phyloP scores from a whole-genome alignment of 1,140 invertebrate species.

The Ganaspis sp. region DNA sequence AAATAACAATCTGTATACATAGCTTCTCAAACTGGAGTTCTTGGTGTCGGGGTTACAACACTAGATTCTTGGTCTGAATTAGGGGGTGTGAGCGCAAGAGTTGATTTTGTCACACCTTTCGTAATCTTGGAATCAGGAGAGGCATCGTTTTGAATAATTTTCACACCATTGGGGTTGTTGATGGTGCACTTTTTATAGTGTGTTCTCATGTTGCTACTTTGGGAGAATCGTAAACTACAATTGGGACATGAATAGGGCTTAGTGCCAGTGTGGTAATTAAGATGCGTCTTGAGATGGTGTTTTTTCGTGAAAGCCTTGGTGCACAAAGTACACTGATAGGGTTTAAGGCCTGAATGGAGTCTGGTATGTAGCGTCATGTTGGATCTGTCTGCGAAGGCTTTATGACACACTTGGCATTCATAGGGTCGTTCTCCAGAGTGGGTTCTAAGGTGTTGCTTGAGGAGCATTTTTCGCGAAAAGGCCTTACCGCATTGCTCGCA shows the following conservation, averaged over 20 bases:
- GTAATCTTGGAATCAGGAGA: slow-evolving; percentile 17
- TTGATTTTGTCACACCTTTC: slow-evolving; percentile 3
- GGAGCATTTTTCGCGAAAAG: slow-evolving; percentile 89
- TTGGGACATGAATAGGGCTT: slow-evolving; percentile 86
- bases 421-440: slow-evolving; percentile 88
- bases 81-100: slow-evolving; percentile 57
- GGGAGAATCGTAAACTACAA: slow-evolving; percentile 84
- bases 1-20: no score
- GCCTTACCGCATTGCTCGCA: slow-evolving; percentile 90
- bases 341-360: slow-evolving; percentile 88
- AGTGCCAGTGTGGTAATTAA: slow-evolving; percentile 87
- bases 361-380: slow-evolving; percentile 89
- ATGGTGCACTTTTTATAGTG: slow-evolving; percentile 83
- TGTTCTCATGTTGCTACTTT: slow-evolving; percentile 88
- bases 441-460: slow-evolving; percentile 87
- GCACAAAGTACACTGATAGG: slow-evolving; percentile 90
- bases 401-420: slow-evolving; percentile 82
- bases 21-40: no score
- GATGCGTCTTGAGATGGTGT: slow-evolving; percentile 88
- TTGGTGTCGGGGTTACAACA: neutral
- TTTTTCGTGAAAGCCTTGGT: slow-evolving; percentile 92
- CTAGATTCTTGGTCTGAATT: slow-evolving; percentile 66
- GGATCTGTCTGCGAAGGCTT: slow-evolving; percentile 87
- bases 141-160: neutral
- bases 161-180: slow-evolving; percentile 47